phyloP scores from a whole-genome alignment of 2,888 invertebrate species.

The Thelaira solivaga region DNA sequence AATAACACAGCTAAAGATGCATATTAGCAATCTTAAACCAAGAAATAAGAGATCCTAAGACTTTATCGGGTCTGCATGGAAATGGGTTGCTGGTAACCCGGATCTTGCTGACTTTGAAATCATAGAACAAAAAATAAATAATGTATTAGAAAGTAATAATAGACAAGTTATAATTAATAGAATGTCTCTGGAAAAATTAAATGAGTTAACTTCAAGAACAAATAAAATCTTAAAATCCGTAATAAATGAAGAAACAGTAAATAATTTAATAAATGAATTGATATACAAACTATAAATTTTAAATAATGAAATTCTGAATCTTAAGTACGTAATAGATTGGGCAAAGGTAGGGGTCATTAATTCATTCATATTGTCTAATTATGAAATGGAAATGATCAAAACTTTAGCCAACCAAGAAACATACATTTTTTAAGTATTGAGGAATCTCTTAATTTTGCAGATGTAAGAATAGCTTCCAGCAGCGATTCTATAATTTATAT shows the following conservation, averaged over 20 bases:
- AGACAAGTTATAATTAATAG: not conserved
- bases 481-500: constrained; percentile 25
- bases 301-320: constrained; percentile 44
- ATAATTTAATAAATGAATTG: not conserved
- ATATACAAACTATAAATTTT: constrained; percentile 19
- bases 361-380: not conserved
- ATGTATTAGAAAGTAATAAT: constrained; percentile 35
- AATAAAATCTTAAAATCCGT: not conserved
- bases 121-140: constrained; percentile 29
- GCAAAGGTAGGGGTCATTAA: constrained; percentile 13
- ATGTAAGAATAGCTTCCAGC: constrained; percentile 40
- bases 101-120: constrained; percentile 38
- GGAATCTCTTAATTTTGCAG: not conserved
- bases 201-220: not conserved
- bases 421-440: not conserved
- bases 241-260: not conserved
- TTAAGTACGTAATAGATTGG: constrained; percentile 54
- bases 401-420: not conserved
- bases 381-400: not conserved
- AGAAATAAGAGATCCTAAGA: constrained; percentile 6
- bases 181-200: too few relatives aligned
- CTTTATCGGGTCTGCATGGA: constrained; percentile 6
- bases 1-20: not conserved
- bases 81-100: constrained; percentile 4
- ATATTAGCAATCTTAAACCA: not conserved